Base-by-base conservation (phyloP, 1,140 invertebrate species). In the Apis florea region DNA sequence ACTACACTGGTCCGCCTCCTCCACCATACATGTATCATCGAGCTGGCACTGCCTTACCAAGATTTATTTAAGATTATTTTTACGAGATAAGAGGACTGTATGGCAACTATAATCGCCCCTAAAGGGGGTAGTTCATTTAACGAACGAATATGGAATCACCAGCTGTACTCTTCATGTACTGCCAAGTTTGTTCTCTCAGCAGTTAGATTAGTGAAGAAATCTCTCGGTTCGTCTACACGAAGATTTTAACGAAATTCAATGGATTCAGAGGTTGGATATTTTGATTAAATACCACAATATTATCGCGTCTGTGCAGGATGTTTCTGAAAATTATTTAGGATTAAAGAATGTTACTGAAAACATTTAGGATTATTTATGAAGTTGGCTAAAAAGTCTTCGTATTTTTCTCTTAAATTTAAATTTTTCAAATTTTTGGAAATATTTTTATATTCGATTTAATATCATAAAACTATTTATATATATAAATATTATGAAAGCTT, bases 21-120 rank as follows among this genome's bases (percentile, higher is more conserved):
- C 89, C 90, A 63, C 92, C 91, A 49, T 93, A 93, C 74, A 89
- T 92, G 78, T 93, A 93, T 78, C 92, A 93, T 66, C 92, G 92
- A 63, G 91, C 93, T 66, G 90, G 89, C 80, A 89, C 91, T 85
- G 92, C 91, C 79, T 85, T 92, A 84, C 92, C 92, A 49, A 92
- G 92, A 82, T 93, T 93, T 87, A 93, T 93, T 84, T 93, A 91
- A 93, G 84, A 88, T 40, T 40, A 40, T 88, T 88, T 88, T 76
- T 87, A 79, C 40, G 66, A 31, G n/a, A 75, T 87, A 84, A 87
- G 73, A 74, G 61, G 61, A 74, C 63, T 83, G 73, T 47, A 66
- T 58, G 83, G 77, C 68, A 83, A 86, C 72, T 79, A 66, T 54
- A 40, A 12, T 24, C 49, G 58, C 21, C 71, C 71, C 49, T 58